Conservation (phyloP, 2,888 invertebrate genomes). For the Unio delphinus region DNA sequence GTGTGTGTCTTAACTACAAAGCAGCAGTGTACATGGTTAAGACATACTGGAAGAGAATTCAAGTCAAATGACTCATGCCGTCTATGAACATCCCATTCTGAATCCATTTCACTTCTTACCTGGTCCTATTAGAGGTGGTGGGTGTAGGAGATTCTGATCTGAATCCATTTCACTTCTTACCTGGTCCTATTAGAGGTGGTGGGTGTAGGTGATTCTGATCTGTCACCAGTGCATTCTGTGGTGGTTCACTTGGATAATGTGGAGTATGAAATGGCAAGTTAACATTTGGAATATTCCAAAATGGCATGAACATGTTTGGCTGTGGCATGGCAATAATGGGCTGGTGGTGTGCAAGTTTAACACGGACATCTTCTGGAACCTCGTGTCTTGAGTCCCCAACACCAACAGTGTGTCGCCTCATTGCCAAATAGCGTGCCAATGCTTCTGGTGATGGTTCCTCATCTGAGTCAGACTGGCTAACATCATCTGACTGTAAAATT, state of each 20-base stretch:
- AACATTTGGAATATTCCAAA: constrained; percentile 79
- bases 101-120: constrained; percentile 28
- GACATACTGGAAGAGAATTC: too few species aligned
- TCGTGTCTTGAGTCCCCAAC: constrained; percentile 88
- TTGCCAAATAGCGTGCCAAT: constrained; percentile 75
- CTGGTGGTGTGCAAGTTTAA: constrained; percentile 65
- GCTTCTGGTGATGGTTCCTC: constrained; percentile 72
- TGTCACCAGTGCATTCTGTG: constrained; percentile 80
- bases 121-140: constrained; percentile 87
- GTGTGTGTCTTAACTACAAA: too few species aligned
- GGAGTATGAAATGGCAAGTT: constrained; percentile 89
- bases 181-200: constrained; percentile 85
- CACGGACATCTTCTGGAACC: constrained; percentile 73
- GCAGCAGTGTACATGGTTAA: too few species aligned
- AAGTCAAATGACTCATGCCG: too few species aligned
- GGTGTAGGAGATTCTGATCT: constrained; percentile 93
- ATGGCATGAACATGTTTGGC: constrained; percentile 55
- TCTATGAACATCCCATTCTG: too few species aligned
- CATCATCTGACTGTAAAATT: constrained; percentile 49
- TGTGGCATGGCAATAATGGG: constrained; percentile 62
- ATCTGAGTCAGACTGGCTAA: constrained; percentile 66
- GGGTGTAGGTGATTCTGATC: constrained; percentile 95
- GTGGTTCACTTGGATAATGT: constrained; percentile 24
- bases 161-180: constrained; percentile 72
- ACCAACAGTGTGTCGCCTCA: constrained; percentile 93